Conservation (phyloP, 2,113 vertebrate genomes). For the Poecile atricapillus region DNA sequence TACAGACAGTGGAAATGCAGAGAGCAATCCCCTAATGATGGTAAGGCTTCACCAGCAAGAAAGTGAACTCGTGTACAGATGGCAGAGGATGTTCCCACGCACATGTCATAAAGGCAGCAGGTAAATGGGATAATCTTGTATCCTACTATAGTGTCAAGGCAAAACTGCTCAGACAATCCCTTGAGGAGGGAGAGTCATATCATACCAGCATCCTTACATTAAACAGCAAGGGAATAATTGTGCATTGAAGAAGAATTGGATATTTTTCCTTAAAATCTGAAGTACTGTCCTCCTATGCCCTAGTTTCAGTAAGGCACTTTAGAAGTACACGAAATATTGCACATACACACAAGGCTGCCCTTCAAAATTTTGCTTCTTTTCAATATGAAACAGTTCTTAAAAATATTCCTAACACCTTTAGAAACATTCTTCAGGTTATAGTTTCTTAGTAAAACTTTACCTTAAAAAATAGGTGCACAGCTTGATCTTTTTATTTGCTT, state of each 20-base stretch:
- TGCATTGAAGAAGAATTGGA: not conserved
- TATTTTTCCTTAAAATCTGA: not conserved
- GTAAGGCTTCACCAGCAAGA: not conserved
- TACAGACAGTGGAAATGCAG: not conserved
- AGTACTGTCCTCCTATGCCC: not conserved
- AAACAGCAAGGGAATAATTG: not conserved
- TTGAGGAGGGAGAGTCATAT: not conserved
- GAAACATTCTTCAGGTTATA: conserved; percentile 20
- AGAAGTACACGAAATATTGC: not conserved
- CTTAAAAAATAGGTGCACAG: not conserved
- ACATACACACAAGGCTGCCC: not conserved
- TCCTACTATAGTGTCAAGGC: not conserved
- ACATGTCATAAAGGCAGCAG: not conserved
- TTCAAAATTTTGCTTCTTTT: not conserved
- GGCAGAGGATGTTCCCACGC: not conserved
- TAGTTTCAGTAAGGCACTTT: not conserved
- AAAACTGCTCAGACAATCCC: not conserved
- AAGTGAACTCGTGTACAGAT: not conserved
- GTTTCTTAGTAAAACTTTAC: conserved; percentile 1
- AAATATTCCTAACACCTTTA: conserved; percentile 17
- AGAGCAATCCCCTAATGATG: not conserved
- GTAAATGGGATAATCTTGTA: not conserved
- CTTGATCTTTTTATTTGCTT: not conserved
- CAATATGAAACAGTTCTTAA: not conserved
- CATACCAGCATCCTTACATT: not conserved